Base-by-base conservation (phyloP, 2,113 vertebrate species). In the Bombycilla garrulus region DNA sequence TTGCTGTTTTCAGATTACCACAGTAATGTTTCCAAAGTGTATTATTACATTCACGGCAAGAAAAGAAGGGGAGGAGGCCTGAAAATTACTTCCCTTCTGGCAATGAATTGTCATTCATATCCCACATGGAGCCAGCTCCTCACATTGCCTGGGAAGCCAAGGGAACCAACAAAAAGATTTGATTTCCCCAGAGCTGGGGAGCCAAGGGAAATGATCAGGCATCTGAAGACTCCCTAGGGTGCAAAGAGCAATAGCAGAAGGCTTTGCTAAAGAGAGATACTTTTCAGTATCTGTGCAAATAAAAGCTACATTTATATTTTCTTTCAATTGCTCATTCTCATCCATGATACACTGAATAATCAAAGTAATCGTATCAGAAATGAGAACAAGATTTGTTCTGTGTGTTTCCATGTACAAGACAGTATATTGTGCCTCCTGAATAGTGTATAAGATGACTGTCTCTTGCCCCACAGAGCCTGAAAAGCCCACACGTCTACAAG, bases 21-120 rank as follows among this genome's bases (percentile, higher is more conserved):
- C 65, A 60, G 61, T 89, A 93, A 94, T 48, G 70, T 91, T 96
- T 97, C 95, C 90, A 96, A 88, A 72, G 33, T 86, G 70, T 65
- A 79, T 91, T 87, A 94, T 95, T 93, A 88, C 53, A 85, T 88
- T 90, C 94, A 86, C 66, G 44, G 83, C 70, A 95, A 94, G 80
- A 95, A 83, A 90, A 96, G 86, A 73, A 84, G 85, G 31, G 87
- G 50, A 94, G 77, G 71, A 85, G 69, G 93, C 45, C 71, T 88
- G 82, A 90, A 96, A 94, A 96, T 96, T 96, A 87, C 90, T 93
- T 96, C 92, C 89, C 83, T 89, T 71, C 86, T 95, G 82, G 85
- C 79, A 91, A 50, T 35, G 47, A 93, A 77, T 91, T 95, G 94
- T 85, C 91, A 93, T 94, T 96, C 86, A 93, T 56, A 76, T 89